phyloP scores from a whole-genome alignment of 2,888 invertebrate species.

The Agriopis marginaria region DNA sequence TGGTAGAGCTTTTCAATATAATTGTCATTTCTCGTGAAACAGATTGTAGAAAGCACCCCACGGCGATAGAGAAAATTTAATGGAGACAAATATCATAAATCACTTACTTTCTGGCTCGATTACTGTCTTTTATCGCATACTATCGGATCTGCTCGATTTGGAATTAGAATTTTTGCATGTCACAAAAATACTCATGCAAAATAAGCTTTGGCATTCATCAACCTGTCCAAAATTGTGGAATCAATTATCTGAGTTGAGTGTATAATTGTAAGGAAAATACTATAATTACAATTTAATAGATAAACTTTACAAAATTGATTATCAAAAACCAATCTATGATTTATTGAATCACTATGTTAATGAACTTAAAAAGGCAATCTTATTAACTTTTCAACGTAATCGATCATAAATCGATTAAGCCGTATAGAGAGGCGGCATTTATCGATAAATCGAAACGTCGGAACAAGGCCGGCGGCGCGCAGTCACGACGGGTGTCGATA shows the following conservation, averaged over 20 bases:
- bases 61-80: conserved; percentile 7
- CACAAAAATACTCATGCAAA: background rate
- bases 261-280: background rate
- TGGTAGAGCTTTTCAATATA: conserved; percentile 7
- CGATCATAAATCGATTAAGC: conserved; percentile 33
- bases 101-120: conserved; percentile 17
- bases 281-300: background rate
- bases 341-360: conserved; percentile 14
- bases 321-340: conserved; percentile 13
- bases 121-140: background rate
- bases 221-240: background rate
- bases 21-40: conserved; percentile 12
- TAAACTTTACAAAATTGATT: conserved; percentile 11
- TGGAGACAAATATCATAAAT: conserved; percentile 5
- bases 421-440: conserved; percentile 20
- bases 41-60: conserved; percentile 18
- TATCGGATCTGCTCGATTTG: background rate
- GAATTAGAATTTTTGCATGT: background rate
- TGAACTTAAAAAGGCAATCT: conserved; percentile 28
- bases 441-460: conserved; percentile 27
- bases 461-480: conserved; percentile 26
- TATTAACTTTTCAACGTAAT: conserved; percentile 31
- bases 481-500: conserved; percentile 32
- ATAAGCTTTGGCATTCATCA: background rate
- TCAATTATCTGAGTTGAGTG: background rate